Base-by-base conservation (phyloP, 1,140 invertebrate species). In the Bombyx mori region DNA sequence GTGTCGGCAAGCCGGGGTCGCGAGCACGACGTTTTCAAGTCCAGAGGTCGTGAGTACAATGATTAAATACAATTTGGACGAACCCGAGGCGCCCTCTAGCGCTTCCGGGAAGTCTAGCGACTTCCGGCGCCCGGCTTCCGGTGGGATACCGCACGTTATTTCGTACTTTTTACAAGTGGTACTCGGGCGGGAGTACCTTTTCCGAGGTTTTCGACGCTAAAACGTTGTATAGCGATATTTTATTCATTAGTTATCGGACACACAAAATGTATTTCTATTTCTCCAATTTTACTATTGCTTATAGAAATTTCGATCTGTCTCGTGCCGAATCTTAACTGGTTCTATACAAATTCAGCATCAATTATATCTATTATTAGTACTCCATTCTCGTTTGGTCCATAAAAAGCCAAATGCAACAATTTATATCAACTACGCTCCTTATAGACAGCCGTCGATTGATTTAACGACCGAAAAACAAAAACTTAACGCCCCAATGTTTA, bases 51-150 rank as follows among this genome's bases (percentile, higher is more conserved):
- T 7, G 48, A 58, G 48, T 61, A 66, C 61, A 54, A 63, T 70
- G 73, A 79, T 81, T 79, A 78, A 79, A 82, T 82, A 85, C 77
- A 82, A 82, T 83, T 83, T 81, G 62, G 72, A 62, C 58, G 62
- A 66, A 58, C 58, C 71, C 68, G 66, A 67, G 73, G 74, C 61
- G 66, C 71, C 76, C 82, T 78, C 69, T 63, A 77, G 71, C 68
- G 60, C 71, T 72, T 86, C 82, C 82, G 79, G 80, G 80, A 81
- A 79, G 73, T 74, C 79, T 72, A 78, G 73, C 68, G 77, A 79
- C 79, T 82, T 85, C 82, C 79, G 78, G 66, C 71, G 66, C 73
- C 69, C 65, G 63, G 66, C 77, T 81, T 86, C 80, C 80, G 73
- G 68, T 77, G 71, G 73, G 70, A 75, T 77, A 71, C 75, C 68